Evolutionary conservation across 1,140 invertebrate genomes (phyloP), one percentile per base, ranked within the genome.

Genomic region (Microplitis demolitor): DNA sequence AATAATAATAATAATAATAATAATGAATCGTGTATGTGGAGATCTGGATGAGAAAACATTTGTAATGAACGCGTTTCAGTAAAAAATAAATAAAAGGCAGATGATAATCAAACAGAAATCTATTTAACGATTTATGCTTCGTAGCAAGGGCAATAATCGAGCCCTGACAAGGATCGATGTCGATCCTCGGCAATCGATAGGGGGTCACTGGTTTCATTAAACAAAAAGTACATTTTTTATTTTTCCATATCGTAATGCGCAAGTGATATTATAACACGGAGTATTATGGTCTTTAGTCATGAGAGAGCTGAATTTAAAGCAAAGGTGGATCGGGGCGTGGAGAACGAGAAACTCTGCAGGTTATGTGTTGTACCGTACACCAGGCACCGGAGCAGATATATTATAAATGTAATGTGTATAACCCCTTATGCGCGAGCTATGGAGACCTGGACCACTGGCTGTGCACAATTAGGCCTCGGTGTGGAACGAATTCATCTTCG

Each of bases 401-500:
- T n/a, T 31, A 37, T 37, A 62, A 31, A 62, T 35, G 11, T n/a
- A 35, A 34, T 37, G 35, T 37, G 58, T 34, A 61, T 61, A 61
- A 24, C 16, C 58, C 31, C 58, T 34, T 34, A 14, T 56, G 5
- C 8, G 16, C 58, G 16, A 33, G 14, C 33, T 14, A 31, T 63
- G 4, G 35, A 54, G 64, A 39, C 66, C 24, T 66, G 70, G 81
- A 83, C 82, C 82, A 79, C 82, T 83, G 79, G 81, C 82, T 81
- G 81, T 69, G 81, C 81, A 83, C 81, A 83, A 83, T 83, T 83
- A 83, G 82, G 79, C 56, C 78, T 79, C 76, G 75, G 77, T 76
- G 79, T 78, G 76, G 78, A 82, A 83, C 78, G 72, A 83, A 82
- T 83, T 82, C 79, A 83, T 82, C 82, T 83, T 81, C 80, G 77